These are phyloP conservation scores for Zapornia atra DNA, from an alignment of 2,113 vertebrate species.

Conservation along the genomic window DNA sequence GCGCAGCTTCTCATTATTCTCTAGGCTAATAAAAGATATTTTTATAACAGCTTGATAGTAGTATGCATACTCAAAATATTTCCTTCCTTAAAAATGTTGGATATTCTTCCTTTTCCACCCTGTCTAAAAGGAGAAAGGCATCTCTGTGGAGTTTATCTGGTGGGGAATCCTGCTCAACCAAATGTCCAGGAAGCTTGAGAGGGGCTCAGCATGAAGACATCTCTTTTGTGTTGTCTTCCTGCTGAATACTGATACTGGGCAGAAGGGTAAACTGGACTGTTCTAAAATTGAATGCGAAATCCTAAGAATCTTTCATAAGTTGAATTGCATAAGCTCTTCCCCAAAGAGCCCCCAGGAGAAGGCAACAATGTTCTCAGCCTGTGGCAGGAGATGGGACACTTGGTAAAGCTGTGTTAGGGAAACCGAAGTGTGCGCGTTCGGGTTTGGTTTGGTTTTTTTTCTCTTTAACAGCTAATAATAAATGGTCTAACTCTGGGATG, in stretches of 20 bases:
- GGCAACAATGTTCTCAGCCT: rapidly evolving
- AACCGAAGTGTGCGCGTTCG: neutral
- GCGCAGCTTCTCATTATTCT: neutral
- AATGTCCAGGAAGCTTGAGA: neutral
- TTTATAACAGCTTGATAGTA: neutral
- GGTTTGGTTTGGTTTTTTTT: no score
- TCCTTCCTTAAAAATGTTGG: neutral
- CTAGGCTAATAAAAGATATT: neutral
- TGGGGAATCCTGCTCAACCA: neutral
- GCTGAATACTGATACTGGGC: neutral
- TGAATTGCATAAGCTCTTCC: rapidly evolving
- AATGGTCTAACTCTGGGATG: neutral
- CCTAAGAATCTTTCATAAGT: neutral
- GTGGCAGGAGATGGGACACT: no score
- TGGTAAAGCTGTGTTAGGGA: neutral
- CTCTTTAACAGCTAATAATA: neutral
- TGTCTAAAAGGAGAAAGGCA: neutral
- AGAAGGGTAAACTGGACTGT: neutral
- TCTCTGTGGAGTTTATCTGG: neutral
- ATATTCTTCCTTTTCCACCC: neutral
- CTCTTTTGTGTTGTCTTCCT: neutral
- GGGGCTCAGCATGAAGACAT: rapidly evolving
- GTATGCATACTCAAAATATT: neutral
- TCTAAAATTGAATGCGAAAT: neutral
- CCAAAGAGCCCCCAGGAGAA: neutral